Evolutionary conservation across 2,113 vertebrate genomes (phyloP), one percentile per base, ranked within the genome.

Genomic region (Cercocebus atys): DNA sequence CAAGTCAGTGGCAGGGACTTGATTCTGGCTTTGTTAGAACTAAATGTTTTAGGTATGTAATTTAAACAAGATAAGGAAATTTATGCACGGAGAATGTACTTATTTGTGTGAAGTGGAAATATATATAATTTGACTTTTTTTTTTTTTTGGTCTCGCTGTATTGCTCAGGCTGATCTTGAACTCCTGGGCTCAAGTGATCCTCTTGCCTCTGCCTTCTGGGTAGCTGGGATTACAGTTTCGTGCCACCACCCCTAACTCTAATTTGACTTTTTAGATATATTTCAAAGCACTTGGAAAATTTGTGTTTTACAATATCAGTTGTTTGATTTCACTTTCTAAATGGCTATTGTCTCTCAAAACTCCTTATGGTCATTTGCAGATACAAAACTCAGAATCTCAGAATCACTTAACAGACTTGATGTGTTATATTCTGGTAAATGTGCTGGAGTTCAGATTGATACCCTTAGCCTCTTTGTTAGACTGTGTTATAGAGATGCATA

Each of bases 321-420:
- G 43, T 90, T 90, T 88, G 64, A 72, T 93, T 91, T 97, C 40
- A 79, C 20, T 66, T 81, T 32, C 13, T 61, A 47, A 92, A 66
- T 79, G 23, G 14, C n/a, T 4, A 16, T 85, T 4, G 10, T 89
- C 23, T 85, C 27, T 85, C 18, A 90, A 13, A 93, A 84, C 8
- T 84, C 61, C 55, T 27, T 25, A 10, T 23, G 8, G 35, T 78
- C 52, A 83, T 40, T 32, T 27, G 22, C 2, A 86, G n/a, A 40
- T 55, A 10, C 23, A 85, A 85, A 64, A 76, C 55, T 10, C 4
- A 90, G 52, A 55, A 52, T 27, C 35, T 79, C 3, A 64, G 55
- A 50, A 14, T 84, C 35, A 76, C 6, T 13, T 76, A 82, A 47
- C 18, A 85, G 40, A 91, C 40, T 78, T 47, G 23, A n/a, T 11